Evolutionary conservation across 1,140 invertebrate genomes (phyloP).

Genomic region (Pemphigus obesinymphae): DNA sequence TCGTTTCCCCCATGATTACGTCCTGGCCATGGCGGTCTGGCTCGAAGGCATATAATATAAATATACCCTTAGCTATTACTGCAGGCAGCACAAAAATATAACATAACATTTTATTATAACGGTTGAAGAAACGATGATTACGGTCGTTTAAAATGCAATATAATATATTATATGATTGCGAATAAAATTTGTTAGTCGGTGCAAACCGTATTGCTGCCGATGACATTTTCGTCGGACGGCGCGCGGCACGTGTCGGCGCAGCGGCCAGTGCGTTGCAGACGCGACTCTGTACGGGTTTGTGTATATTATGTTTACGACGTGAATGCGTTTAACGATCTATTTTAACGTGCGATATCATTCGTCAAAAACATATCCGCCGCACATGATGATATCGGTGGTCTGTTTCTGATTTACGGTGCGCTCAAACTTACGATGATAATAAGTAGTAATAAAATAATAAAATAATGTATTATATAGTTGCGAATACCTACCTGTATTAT

Average conservation of each 20-base stretch:
- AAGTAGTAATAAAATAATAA: slow-evolving; percentile 6
- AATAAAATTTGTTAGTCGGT: neutral
- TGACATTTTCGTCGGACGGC: slow-evolving; percentile 5
- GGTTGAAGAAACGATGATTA: neutral
- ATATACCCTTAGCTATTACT: too few relatives aligned
- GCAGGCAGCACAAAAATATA: too few relatives aligned
- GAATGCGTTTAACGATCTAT: slow-evolving; percentile 19
- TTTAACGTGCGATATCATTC: slow-evolving; percentile 11
- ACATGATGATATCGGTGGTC: neutral
- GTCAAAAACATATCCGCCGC: slow-evolving; percentile 17
- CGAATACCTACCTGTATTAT: too few relatives aligned
- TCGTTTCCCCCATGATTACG: too few relatives aligned
- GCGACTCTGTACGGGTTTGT: neutral
- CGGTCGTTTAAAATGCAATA: neutral
- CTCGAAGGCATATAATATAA: too few relatives aligned
- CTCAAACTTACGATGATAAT: neutral
- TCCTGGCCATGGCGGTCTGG: too few relatives aligned
- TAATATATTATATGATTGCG: neutral
- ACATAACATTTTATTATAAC: too few relatives aligned
- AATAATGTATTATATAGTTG: neutral
- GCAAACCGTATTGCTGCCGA: neutral
- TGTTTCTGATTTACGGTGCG: slow-evolving; percentile 14
- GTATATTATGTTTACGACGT: neutral
- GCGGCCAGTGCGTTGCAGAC: neutral
- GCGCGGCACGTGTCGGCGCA: slow-evolving; percentile 8